phyloP scores from a whole-genome alignment of 2,888 invertebrate species.

The Sympetrum striolatum region DNA sequence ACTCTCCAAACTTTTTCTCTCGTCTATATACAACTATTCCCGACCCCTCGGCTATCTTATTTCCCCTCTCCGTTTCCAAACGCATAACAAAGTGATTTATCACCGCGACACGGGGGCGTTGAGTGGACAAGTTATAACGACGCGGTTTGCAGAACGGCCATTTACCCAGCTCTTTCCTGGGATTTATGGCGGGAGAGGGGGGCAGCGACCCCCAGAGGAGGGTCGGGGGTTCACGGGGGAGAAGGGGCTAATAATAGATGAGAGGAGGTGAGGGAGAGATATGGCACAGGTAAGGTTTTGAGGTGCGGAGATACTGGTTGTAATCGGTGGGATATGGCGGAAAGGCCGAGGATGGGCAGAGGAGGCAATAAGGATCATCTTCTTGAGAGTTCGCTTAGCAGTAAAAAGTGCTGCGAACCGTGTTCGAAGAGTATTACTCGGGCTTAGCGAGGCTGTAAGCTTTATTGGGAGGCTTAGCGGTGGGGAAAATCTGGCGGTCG shows the following conservation, averaged over 20 bases:
- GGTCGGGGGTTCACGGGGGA: neutral
- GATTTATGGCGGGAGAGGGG: neutral
- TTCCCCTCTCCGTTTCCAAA: neutral
- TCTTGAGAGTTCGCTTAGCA: neutral
- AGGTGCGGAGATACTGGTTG: neutral
- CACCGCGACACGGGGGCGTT: slow-evolving; percentile 38
- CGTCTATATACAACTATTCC: neutral
- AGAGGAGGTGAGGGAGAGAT: neutral
- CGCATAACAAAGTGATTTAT: slow-evolving; percentile 24
- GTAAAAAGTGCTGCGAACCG: neutral
- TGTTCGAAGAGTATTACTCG: neutral
- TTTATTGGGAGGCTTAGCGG: neutral
- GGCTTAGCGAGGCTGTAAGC: neutral
- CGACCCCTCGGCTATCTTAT: neutral
- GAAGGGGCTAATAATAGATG: neutral
- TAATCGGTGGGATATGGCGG: slow-evolving; percentile 33
- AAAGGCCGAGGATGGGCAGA: neutral
- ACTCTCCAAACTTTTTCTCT: neutral
- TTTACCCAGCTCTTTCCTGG: slow-evolving; percentile 16
- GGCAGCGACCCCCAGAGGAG: neutral
- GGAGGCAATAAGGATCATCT: neutral
- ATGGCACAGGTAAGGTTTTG: neutral
- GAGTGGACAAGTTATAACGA: slow-evolving; percentile 44
- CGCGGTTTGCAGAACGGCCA: slow-evolving; percentile 31
- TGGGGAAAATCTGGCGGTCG: neutral